These are phyloP conservation scores for Oreotragus oreotragus DNA, from an alignment of 2,113 vertebrate genomes.

Conservation along the genomic window DNA sequence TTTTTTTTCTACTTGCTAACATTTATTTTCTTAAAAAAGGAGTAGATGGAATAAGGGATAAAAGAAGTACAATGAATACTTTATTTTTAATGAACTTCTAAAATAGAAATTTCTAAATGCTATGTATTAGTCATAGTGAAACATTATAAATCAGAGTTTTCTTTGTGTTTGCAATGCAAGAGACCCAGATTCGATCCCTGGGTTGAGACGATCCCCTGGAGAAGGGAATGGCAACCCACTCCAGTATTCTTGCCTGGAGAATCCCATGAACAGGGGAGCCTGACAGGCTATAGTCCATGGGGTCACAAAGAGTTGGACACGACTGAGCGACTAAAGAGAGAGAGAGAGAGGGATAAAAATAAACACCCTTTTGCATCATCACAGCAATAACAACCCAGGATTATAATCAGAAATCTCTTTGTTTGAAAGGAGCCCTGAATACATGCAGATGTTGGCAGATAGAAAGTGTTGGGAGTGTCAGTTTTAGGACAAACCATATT, in stretches of 20 bases:
- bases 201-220: not conserved
- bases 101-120: not conserved
- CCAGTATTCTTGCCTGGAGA: not conserved
- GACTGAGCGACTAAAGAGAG: not conserved
- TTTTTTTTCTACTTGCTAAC: not conserved
- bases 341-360: slow-evolving; percentile 2
- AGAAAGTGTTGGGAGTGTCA: not conserved
- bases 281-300: not conserved
- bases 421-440: slow-evolving; percentile 43
- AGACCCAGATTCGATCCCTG: fast-evolving
- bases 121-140: not conserved
- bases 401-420: slow-evolving; percentile 38
- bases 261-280: not conserved
- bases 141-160: not conserved
- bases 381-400: not conserved
- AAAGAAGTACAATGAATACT: not conserved
- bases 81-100: not conserved
- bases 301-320: not conserved
- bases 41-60: not conserved
- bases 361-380: not conserved
- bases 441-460: slow-evolving; percentile 6
- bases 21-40: not conserved
- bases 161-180: not conserved
- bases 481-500: not conserved
- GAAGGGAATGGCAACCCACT: not conserved